Evolutionary conservation across 2,113 vertebrate species (phyloP).

Genomic region (Prinia subflava): DNA sequence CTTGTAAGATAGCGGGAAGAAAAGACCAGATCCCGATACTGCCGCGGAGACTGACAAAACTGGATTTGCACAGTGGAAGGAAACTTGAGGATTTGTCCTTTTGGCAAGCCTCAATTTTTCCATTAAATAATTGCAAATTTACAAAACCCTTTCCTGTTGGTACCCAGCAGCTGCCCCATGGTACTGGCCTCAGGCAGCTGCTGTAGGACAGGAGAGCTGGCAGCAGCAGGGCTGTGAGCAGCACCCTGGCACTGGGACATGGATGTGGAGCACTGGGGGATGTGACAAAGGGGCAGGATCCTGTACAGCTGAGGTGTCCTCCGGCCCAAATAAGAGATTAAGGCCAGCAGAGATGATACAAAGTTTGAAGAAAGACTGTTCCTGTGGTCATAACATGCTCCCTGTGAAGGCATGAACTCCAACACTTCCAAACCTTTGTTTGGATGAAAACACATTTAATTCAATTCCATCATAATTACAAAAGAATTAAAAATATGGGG

Average conservation of each 20-base stretch:
- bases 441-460: background rate
- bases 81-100: background rate
- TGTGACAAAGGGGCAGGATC: accelerated
- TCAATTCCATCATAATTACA: background rate
- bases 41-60: background rate
- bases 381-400: accelerated
- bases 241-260: background rate
- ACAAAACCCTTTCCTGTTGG: background rate
- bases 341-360: background rate
- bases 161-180: accelerated
- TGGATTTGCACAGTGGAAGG: background rate
- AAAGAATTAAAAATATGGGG: background rate
- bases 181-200: background rate
- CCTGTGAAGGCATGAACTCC: accelerated
- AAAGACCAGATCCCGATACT: background rate
- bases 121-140: background rate
- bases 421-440: background rate
- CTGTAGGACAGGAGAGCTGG: background rate
- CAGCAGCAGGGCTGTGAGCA: background rate
- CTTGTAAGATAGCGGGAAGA: background rate
- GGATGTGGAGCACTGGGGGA: background rate
- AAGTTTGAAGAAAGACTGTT: background rate
- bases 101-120: background rate
- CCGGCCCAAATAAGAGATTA: background rate
- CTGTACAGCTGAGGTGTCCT: background rate